Evolutionary conservation across 2,113 vertebrate genomes (phyloP).

Genomic region (Ophiodon elongatus): DNA sequence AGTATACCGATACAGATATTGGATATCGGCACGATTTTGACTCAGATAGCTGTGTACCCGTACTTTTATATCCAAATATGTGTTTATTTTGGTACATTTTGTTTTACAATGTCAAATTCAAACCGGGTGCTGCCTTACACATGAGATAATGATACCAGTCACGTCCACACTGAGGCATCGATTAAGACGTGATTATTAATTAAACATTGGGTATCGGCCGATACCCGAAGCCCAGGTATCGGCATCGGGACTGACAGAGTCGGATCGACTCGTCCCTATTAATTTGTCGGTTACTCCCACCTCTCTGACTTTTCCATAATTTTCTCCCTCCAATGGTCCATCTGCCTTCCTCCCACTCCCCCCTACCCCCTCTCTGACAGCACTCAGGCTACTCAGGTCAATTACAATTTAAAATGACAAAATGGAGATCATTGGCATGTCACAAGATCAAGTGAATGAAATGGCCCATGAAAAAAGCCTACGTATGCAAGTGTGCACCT

Average conservation of each 20-base stretch:
- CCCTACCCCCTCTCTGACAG: conserved; percentile 19
- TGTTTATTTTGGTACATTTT: no score
- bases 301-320: conserved; percentile 29
- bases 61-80: no score
- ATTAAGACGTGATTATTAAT: no score
- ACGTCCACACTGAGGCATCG: no score
- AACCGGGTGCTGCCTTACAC: no score
- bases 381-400: conserved; percentile 57
- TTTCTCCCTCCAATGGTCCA: neutral
- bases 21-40: neutral
- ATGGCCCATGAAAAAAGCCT: conserved; percentile 75
- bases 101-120: no score
- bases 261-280: conserved; percentile 10
- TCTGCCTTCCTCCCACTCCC: neutral
- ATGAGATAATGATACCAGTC: no score
- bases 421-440: conserved; percentile 76
- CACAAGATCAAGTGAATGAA: conserved; percentile 77
- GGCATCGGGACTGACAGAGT: no score
- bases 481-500: conserved; percentile 47
- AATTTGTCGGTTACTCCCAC: conserved; percentile 29
- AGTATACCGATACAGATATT: neutral
- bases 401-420: conserved; percentile 81
- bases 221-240: no score
- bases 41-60: no score
- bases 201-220: no score